These are phyloP conservation scores for Meloidogyne chitwoodi DNA, from an alignment of 1,140 invertebrate genomes.

Conservation along the genomic window DNA sequence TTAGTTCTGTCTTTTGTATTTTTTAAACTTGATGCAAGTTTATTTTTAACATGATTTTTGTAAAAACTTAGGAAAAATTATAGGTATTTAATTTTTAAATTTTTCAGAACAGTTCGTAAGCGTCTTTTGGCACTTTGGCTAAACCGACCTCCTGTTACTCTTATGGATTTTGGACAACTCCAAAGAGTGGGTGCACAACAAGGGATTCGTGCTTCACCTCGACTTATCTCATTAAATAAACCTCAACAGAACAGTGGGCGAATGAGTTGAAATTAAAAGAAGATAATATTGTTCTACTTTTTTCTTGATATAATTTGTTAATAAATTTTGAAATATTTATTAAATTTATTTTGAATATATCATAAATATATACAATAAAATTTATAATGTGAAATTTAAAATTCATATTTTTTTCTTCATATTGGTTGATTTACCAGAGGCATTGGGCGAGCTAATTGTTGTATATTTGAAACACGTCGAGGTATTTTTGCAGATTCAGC, in stretches of 20 bases:
- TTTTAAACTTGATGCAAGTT: too few species aligned
- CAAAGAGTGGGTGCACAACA: not conserved
- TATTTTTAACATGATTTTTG: too few species aligned
- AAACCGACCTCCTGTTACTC: not conserved
- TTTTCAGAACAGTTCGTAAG: not conserved
- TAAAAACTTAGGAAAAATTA: too few species aligned
- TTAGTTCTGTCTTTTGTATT: too few species aligned
- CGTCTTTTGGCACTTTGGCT: not conserved
- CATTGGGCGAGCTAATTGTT: not conserved
- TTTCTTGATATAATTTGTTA: too few species aligned
- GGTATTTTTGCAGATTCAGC: not conserved
- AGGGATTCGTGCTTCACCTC: not conserved
- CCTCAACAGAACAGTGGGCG: not conserved
- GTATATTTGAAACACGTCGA: not conserved
- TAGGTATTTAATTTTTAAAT: not conserved
- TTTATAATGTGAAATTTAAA: too few species aligned
- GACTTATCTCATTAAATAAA: not conserved
- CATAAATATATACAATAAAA: too few species aligned
- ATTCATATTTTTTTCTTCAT: not conserved
- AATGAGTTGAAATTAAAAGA: not conserved
- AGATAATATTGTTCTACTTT: not conserved
- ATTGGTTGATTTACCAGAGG: not conserved
- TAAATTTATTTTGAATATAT: too few species aligned
- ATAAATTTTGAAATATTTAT: too few species aligned
- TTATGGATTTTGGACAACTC: not conserved